Evolutionary conservation across 1,140 invertebrate species (phyloP), one percentile per base, ranked within the genome.

Genomic region (Drosophila albomicans): DNA sequence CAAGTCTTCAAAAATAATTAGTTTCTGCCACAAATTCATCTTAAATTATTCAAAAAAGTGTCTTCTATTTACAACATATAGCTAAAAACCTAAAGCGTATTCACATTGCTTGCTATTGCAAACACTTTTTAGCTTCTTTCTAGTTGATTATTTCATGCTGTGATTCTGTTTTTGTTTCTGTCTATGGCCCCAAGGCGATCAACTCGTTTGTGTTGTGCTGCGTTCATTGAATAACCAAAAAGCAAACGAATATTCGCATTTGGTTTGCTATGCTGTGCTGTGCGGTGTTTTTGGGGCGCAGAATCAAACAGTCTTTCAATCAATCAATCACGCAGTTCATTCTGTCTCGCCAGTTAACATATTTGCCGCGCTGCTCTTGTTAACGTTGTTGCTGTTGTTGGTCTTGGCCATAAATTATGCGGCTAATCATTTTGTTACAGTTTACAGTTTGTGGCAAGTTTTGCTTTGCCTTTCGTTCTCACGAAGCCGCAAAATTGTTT

Each of bases 361-460:
- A 13, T 58, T 48, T 38, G 49, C n/a, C 52, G 48, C 45, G n/a
- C 45, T 71, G 75, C 76, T 79, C 84, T 79, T 79, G 72, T 77
- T 62, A 70, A 57, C 66, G 77, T 71, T 71, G 67, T 82, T 71
- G 15, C 20, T 25, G 20, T 25, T 25, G 20, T 25, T 25, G 20
- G 20, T 58, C 76, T 58, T 59, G 77, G 63, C 79, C 84, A 87
- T 87, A 87, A 88, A 87, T 88, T 78, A 88, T 78, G 74, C 78
- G 48, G 80, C 84, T 88, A 87, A 87, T 88, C 84, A 84, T 80
- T 87, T 84, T 81, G 84, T 84, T 88, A 88, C 85, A 89, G 85
- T 88, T 88, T 74, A 61, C 48, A 54, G 64, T 62, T 56, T 59
- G 63, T 38, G 63, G 70, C 70, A 25, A 10, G 28, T 49, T 61